Conservation (phyloP, 2,888 invertebrate species). For the Dicycla oo region DNA sequence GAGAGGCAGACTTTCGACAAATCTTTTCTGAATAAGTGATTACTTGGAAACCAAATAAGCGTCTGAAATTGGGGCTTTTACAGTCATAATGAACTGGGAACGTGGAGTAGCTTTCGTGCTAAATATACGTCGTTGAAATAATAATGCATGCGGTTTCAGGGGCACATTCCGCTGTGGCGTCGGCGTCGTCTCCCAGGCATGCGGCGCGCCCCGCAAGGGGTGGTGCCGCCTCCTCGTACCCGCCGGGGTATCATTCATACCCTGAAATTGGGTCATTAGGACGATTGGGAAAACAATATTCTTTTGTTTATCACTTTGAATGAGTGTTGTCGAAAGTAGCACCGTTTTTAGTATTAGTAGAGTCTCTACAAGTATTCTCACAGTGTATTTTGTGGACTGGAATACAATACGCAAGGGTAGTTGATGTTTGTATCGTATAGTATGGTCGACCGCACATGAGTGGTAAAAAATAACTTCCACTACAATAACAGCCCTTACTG, state of each 20-base stretch:
- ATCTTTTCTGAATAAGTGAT: conserved; percentile 46
- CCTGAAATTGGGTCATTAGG: conserved; percentile 71
- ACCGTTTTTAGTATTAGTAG: background rate
- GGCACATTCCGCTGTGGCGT: conserved; percentile 52
- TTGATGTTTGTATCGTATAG: background rate
- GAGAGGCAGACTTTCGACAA: conserved; percentile 21
- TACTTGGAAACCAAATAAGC: conserved; percentile 36
- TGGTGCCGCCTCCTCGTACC: conserved; percentile 54
- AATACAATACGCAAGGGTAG: background rate
- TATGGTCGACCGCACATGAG: no score
- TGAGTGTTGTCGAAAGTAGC: conserved; percentile 31
- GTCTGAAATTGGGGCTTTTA: conserved; percentile 25
- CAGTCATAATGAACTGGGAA: conserved; percentile 9
- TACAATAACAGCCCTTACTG: background rate
- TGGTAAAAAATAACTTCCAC: background rate
- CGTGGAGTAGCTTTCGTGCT: conserved; percentile 12
- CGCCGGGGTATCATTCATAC: conserved; percentile 74
- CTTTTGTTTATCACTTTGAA: conserved; percentile 59
- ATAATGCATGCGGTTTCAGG: conserved; percentile 60
- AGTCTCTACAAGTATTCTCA: background rate
- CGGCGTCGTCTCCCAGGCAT: conserved; percentile 51
- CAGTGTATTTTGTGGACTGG: background rate
- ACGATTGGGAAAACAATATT: conserved; percentile 61
- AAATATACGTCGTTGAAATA: conserved; percentile 38
- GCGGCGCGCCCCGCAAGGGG: conserved; percentile 39